Evolutionary conservation across 2,797 vertebrate species (phyloP).

Genomic region (Acanthornis magna): DNA sequence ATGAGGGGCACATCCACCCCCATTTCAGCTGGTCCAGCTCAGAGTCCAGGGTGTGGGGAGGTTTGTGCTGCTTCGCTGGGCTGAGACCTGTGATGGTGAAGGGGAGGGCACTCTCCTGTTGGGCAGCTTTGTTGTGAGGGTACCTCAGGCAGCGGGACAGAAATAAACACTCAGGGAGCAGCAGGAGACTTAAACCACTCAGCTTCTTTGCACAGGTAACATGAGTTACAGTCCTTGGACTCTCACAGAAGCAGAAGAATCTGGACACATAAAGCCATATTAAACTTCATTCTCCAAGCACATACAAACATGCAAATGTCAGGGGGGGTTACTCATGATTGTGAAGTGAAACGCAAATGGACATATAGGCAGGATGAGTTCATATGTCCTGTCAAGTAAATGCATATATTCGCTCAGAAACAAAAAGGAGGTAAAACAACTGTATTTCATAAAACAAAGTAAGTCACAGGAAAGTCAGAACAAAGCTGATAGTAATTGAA

Average conservation of each 20-base stretch:
- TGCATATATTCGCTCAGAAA: not conserved
- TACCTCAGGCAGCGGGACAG: not conserved
- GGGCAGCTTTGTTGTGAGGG: not conserved
- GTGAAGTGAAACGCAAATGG: not conserved
- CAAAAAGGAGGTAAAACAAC: not conserved
- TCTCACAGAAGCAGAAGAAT: not conserved
- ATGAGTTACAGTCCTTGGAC: not conserved
- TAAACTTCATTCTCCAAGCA: not conserved
- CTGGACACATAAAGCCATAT: not conserved
- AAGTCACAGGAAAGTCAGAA: not conserved
- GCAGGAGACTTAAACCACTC: not conserved
- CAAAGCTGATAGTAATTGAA: not conserved
- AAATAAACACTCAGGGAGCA: not conserved
- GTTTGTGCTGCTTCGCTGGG: not conserved
- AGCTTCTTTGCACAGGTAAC: not conserved
- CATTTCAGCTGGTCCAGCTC: not conserved
- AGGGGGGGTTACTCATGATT: not conserved
- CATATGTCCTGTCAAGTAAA: not conserved
- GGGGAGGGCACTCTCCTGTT: fast-evolving
- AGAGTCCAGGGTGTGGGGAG: fast-evolving
- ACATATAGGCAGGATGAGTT: not conserved
- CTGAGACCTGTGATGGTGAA: fast-evolving
- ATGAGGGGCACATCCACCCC: fast-evolving
- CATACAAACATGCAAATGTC: not conserved
- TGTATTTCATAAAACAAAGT: not conserved